phyloP scores from a whole-genome alignment of 2,797 vertebrate species.

The Melanotaenia boesemani region DNA sequence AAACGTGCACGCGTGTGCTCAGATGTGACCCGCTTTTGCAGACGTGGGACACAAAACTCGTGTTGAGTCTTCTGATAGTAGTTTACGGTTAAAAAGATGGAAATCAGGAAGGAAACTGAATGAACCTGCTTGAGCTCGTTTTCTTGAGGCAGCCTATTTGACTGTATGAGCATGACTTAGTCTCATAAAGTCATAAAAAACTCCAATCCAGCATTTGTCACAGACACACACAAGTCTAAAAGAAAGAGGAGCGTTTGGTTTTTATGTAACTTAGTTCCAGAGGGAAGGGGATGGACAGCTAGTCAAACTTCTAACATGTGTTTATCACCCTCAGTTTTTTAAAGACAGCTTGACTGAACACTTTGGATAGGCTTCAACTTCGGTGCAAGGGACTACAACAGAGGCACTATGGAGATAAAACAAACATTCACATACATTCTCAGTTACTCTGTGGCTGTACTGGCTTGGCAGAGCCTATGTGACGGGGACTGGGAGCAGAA shows the following conservation, averaged over 20 bases:
- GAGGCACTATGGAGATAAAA: slow-evolving; percentile 67
- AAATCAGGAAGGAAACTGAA: slow-evolving; percentile 44
- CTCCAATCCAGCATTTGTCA: slow-evolving; percentile 19
- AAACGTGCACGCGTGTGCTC: slow-evolving; percentile 24
- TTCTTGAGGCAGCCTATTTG: slow-evolving; percentile 36
- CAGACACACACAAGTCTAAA: slow-evolving; percentile 36
- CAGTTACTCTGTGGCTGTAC: slow-evolving; percentile 52
- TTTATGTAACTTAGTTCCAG: slow-evolving; percentile 60
- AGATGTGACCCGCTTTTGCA: slow-evolving; percentile 65
- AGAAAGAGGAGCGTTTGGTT: slow-evolving; percentile 40
- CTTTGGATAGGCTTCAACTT: slow-evolving; percentile 72
- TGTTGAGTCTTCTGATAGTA: slow-evolving; percentile 51
- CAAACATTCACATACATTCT: slow-evolving; percentile 43
- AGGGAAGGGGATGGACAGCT: slow-evolving; percentile 55
- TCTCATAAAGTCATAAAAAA: slow-evolving; percentile 42
- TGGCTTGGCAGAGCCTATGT: slow-evolving; percentile 51
- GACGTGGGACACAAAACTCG: slow-evolving; percentile 61
- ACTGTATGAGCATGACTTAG: slow-evolving; percentile 18
- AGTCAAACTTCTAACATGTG: slow-evolving; percentile 64
- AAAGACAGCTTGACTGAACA: slow-evolving; percentile 66
- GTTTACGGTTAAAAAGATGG: slow-evolving; percentile 54
- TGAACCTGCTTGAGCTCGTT: slow-evolving; percentile 46
- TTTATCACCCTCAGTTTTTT: slow-evolving; percentile 68
- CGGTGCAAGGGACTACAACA: slow-evolving; percentile 64
- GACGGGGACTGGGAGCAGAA: slow-evolving; percentile 51